A percentile compares a stretch with the other conserved stretches of the same genome.
Conservation (phyloP, 2,797 vertebrate genomes). For the Anniella stebbinsi region DNA sequence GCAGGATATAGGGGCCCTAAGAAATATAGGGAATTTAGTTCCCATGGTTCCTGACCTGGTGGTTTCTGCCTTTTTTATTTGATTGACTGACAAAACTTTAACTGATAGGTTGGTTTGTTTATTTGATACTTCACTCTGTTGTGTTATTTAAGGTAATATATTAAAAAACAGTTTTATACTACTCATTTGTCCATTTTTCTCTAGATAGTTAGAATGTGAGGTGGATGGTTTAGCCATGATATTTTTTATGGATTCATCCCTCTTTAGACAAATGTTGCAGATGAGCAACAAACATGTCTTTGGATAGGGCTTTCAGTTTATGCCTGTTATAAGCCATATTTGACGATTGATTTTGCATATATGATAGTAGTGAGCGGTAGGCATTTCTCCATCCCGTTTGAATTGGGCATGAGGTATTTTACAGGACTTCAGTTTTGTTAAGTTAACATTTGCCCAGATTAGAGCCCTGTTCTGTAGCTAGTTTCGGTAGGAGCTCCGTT, state of each 20-base stretch:
- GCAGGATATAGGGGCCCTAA: background rate
- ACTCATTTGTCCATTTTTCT: background rate
- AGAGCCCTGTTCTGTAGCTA: background rate
- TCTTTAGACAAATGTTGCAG: background rate
- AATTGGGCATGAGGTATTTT: background rate
- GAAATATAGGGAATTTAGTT: background rate
- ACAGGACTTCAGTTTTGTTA: background rate
- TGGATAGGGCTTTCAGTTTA: conserved; percentile 31
- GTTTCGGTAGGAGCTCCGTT: too few species aligned
- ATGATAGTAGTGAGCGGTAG: accelerated
- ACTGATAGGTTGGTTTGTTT: background rate
- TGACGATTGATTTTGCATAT: background rate
- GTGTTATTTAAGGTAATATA: background rate
- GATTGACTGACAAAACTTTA: background rate
- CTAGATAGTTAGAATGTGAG: background rate
- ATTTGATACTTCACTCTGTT: too few species aligned
- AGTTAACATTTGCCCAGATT: background rate
- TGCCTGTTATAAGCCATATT: background rate
- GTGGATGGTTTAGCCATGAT: too few species aligned
- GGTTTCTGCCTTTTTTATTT: background rate
- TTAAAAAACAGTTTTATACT: background rate
- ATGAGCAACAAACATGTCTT: conserved; percentile 2
- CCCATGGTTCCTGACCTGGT: background rate
- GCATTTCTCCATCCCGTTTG: background rate
- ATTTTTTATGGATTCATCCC: background rate